Evolutionary conservation across 2,888 invertebrate species (phyloP), one percentile per base, ranked within the genome.

Genomic region (Ryuthela nishihirai): DNA sequence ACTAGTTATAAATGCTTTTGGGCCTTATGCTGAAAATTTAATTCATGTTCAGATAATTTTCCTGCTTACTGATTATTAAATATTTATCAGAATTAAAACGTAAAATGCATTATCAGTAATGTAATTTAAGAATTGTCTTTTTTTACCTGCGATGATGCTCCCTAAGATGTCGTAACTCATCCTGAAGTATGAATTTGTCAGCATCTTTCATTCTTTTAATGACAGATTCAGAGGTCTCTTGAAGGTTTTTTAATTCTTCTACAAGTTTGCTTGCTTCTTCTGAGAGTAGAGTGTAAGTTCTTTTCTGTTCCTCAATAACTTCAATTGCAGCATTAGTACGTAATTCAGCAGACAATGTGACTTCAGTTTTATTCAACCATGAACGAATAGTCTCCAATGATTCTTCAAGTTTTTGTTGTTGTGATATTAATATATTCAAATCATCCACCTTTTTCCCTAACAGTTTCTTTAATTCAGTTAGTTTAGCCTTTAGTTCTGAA

Each of bases 281-380:
- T 44, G 67, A 56, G 42, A 73, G 64, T 15, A 61, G 67, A 68
- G 41, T 48, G 44, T 60, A 67, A 47, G 91, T 91, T n/a, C 82
- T 81, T 36, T 90, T 75, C 71, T 93, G 92, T 74, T 93, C 91
- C 73, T 91, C 87, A 24, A 94, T 76, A 0, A 90, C 81, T 67
- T 88, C 88, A 18, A 90, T 78, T 69, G 85, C 88, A 1, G 88
- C 84, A 18, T 86, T 72, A 4, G 73, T 83, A 38, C 88, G 81
- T 3, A 92, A 77, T 70, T 91, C 90, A 26, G 85, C 83, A 9
- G 87, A 85, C 1, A 88, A 85, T 3, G 88, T 86, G 0, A 88
- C 87, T 74, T 93, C 92, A 24, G 89, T 89, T 76, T 94, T 88
- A 67, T 88, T 87, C 34, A 93, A 78, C 94, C 94, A 95, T 68